Percentiles rank a stretch among this genome's conserved stretches.
phyloP scores from a whole-genome alignment of 2,113 vertebrate species.

The Hippotragus niger region DNA sequence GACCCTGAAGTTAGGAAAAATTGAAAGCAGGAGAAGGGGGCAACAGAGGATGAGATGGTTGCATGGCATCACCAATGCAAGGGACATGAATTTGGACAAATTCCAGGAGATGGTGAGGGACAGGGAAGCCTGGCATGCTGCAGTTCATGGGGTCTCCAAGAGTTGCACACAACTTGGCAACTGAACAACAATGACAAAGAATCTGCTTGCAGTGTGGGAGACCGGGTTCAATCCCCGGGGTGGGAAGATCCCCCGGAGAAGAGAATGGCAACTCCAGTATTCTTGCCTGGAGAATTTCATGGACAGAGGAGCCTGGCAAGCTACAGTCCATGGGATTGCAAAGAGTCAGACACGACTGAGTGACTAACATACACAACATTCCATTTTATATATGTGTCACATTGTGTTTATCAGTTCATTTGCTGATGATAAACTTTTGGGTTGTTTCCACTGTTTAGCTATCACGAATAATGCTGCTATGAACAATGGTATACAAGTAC shows the following conservation, averaged over 20 bases:
- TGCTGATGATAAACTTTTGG: neutral
- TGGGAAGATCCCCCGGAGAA: neutral
- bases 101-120: neutral
- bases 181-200: neutral
- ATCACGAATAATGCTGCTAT: neutral
- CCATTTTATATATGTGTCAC: neutral
- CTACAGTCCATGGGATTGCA: neutral
- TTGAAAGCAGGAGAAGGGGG: neutral
- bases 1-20: neutral
- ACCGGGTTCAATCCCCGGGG: fast-evolving
- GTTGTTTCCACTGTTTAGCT: neutral
- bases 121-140: neutral
- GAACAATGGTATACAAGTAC: neutral
- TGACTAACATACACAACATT: neutral
- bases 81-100: neutral
- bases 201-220: neutral
- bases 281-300: neutral
- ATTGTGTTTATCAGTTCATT: neutral
- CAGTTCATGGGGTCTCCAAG: neutral
- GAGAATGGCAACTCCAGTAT: neutral
- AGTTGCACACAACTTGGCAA: neutral
- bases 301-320: neutral
- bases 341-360: neutral
- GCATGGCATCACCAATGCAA: neutral
- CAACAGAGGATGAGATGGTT: neutral